Conservation (phyloP, 2,797 vertebrate species). For the Chelon auratus region DNA sequence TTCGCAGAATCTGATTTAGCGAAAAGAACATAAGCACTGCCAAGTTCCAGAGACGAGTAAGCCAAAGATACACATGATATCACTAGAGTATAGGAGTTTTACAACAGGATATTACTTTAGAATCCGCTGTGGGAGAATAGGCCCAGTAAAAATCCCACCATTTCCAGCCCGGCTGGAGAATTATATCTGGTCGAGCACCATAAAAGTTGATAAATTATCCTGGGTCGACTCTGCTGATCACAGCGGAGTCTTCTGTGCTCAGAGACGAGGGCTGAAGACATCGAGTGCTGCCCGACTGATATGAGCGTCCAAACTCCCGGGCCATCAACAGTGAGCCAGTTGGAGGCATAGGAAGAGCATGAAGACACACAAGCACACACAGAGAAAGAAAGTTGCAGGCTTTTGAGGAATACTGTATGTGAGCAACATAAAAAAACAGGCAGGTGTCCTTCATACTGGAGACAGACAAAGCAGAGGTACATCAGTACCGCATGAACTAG, state of each 20-base stretch:
- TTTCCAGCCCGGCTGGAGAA: slow-evolving; percentile 46
- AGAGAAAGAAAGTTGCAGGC: slow-evolving; percentile 28
- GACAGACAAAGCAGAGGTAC: background rate
- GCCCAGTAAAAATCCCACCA: slow-evolving; percentile 36
- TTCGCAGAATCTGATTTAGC: background rate
- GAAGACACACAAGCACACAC: slow-evolving; percentile 42
- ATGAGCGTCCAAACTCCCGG: slow-evolving; percentile 45
- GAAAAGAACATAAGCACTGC: background rate
- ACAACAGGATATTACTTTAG: slow-evolving; percentile 26
- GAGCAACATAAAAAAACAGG: slow-evolving; percentile 7
- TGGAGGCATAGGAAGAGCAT: slow-evolving; percentile 42
- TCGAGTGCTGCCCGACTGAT: slow-evolving; percentile 41
- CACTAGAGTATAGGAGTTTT: slow-evolving; percentile 11
- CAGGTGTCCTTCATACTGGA: background rate
- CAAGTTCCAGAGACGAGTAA: background rate
- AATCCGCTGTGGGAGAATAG: slow-evolving; percentile 25
- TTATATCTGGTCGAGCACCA: slow-evolving; percentile 52
- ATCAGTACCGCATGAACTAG: background rate
- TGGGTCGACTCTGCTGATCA: slow-evolving; percentile 63
- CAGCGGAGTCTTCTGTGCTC: slow-evolving; percentile 56
- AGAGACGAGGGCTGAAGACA: slow-evolving; percentile 48
- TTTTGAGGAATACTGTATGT: slow-evolving; percentile 28
- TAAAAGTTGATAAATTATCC: slow-evolving; percentile 69
- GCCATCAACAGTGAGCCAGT: slow-evolving; percentile 50
- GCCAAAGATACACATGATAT: slow-evolving; percentile 12